phyloP scores from a whole-genome alignment of 1,140 invertebrate genomes.

The Drosophila pseudoananassae region DNA sequence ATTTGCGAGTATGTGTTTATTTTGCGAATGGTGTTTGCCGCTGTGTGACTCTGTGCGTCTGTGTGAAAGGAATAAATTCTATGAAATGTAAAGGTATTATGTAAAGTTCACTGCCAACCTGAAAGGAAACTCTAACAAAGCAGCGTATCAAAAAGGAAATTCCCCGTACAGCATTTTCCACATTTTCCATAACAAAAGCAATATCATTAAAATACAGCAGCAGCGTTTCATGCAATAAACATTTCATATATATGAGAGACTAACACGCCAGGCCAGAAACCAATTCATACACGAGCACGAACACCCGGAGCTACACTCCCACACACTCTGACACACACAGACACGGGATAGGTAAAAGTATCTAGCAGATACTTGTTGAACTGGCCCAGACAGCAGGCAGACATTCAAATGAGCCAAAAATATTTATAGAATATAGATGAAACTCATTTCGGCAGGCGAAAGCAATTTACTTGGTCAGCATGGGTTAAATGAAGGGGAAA shows the following conservation, averaged over 20 bases:
- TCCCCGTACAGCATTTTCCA: conserved; percentile 19
- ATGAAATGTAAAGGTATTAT: conserved; percentile 6
- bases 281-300: conserved; percentile 20
- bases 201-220: conserved; percentile 44
- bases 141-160: conserved; percentile 15
- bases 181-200: conserved; percentile 49
- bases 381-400: conserved; percentile 45
- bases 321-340: conserved; percentile 1
- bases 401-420: conserved; percentile 68
- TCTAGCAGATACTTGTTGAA: conserved; percentile 40
- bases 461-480: conserved; percentile 29
- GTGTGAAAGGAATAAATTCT: conserved; percentile 9
- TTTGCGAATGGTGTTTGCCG: conserved; percentile 6
- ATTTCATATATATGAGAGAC: conserved; percentile 40
- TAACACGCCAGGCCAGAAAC: conserved; percentile 22
- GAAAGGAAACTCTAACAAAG: conserved; percentile 35
- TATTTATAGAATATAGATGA: conserved; percentile 68
- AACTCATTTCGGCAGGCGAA: conserved; percentile 32
- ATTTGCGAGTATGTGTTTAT: conserved; percentile 1
- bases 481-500: conserved; percentile 9
- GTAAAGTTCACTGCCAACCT: conserved; percentile 11
- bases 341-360: conserved; percentile 5
- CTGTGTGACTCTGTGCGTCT: neutral
- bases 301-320: neutral
- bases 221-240: conserved; percentile 23